A percentile compares a stretch with the other conserved stretches of the same genome.
Evolutionary conservation across 1,140 invertebrate genomes (phyloP).

Genomic region (Antheraea pernyi): DNA sequence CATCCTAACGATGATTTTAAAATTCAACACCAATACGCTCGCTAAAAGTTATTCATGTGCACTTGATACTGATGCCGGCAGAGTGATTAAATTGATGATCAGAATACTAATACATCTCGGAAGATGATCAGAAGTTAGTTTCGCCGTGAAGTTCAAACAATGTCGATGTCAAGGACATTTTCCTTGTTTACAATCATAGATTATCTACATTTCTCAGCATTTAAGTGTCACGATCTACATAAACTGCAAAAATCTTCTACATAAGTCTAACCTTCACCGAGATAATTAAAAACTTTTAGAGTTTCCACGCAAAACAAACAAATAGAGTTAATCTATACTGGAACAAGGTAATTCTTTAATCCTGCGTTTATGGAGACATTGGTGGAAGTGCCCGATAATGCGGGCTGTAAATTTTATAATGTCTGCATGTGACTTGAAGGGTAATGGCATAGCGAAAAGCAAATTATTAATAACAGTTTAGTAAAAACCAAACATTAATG

Average conservation of each 20-base stretch:
- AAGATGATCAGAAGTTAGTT: conserved; percentile 12
- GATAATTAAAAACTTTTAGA: neutral
- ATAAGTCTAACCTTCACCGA: too few species aligned
- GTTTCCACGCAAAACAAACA: neutral
- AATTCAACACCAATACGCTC: conserved; percentile 7
- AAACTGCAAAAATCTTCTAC: too few species aligned
- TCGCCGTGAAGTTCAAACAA: neutral
- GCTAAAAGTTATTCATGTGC: neutral
- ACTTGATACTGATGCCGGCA: neutral
- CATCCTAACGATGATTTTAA: neutral
- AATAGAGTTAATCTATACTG: neutral
- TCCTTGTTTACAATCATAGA: neutral
- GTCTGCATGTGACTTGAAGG: too few species aligned
- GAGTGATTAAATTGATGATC: conserved; percentile 5
- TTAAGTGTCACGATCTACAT: too few species aligned
- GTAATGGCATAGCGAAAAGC: too few species aligned
- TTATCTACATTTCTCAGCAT: too few species aligned
- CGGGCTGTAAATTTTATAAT: too few species aligned
- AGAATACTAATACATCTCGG: conserved; percentile 16
- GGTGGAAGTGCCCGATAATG: conserved; percentile 2
- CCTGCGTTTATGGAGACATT: neutral
- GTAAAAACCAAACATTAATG: too few species aligned
- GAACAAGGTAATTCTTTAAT: conserved; percentile 3
- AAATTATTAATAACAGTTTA: too few species aligned
- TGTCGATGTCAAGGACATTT: conserved; percentile 17